Percentiles rank a stretch among this genome's conserved stretches.
These are phyloP conservation scores for Isaurus tuberculatus DNA, from an alignment of 92 coral and sea anemone species.

Conservation along the genomic window DNA sequence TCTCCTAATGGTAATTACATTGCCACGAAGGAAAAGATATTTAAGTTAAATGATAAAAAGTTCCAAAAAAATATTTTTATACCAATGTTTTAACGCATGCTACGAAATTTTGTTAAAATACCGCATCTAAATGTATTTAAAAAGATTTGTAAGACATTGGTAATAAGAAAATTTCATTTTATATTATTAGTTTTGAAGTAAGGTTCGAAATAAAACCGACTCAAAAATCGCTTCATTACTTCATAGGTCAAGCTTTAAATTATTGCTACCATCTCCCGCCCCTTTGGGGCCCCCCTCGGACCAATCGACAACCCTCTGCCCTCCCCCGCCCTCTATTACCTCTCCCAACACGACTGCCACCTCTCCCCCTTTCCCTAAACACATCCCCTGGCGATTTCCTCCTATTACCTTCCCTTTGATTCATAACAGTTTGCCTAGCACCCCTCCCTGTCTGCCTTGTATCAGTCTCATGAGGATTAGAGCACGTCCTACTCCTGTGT, in stretches of 20 bases:
- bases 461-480: background rate
- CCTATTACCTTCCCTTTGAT: background rate
- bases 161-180: too few relatives aligned
- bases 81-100: too few relatives aligned
- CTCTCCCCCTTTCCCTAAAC: slow-evolving; percentile 23
- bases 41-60: too few relatives aligned
- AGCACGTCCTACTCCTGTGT: background rate
- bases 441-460: background rate
- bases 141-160: too few relatives aligned
- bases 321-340: slow-evolving; percentile 35
- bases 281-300: slow-evolving; percentile 9
- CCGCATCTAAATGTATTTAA: too few relatives aligned
- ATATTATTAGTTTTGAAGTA: too few relatives aligned
- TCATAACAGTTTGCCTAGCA: background rate
- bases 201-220: too few relatives aligned
- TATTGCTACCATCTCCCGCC: background rate
- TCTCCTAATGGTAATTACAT: too few relatives aligned
- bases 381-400: slow-evolving; percentile 8
- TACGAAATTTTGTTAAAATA: too few relatives aligned
- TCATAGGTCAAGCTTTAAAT: background rate
- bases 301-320: slow-evolving; percentile 10
- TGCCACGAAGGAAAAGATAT: too few relatives aligned
- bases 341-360: slow-evolving; percentile 22
- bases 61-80: too few relatives aligned
- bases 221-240: background rate